Evolutionary conservation across 2,797 vertebrate genomes (phyloP), one percentile per base, ranked within the genome.

Genomic region (Clarias laeviceps): DNA sequence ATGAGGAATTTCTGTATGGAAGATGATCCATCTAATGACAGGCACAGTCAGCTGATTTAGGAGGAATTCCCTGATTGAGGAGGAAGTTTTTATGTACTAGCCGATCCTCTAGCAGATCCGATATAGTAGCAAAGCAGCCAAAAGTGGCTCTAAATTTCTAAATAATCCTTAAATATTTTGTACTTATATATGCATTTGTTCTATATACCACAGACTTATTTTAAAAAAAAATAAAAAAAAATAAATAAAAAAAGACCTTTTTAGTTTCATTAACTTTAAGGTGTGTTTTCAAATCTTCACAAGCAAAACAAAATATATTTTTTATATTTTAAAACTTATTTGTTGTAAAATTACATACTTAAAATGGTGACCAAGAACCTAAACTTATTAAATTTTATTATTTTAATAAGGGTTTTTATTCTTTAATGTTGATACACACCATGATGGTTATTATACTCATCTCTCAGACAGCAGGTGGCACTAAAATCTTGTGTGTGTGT

Each of bases 61-160:
- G 3, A 37, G 34, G 34, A 37, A 37, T 37, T 37, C 4, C 91
- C 82, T 89, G 5, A 95, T 93, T 15, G 93, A 92, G 3, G 94
- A 94, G 3, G 94, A 95, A 62, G 80, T 93, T 22, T 91, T 92
- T 0, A 57, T 91, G 77, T 93, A 92, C 69, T 91, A 80, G 73
- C 6, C 0, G 0, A 24, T 2, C 7, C 11, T 11, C 20, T 12
- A 18, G 5, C 2, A 40, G 17, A 2, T 76, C 27, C 45, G 56
- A 29, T 74, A 74, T 74, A 61, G 32, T 27, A 59, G 45, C 4
- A 62, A 18, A 37, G 7, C 24, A 29, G 37, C 34, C 18, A 15
- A 5, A 77, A 37, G 22, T n/a, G 14, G 2, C 18, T 24, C 2
- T 32, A 18, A 29, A 20, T 18, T 74, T 14, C 34, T 22, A 12